Percentiles rank a stretch among this genome's conserved stretches.
Conservation (phyloP, 2,797 vertebrate genomes). For the Chiroxiphia lanceolata region DNA sequence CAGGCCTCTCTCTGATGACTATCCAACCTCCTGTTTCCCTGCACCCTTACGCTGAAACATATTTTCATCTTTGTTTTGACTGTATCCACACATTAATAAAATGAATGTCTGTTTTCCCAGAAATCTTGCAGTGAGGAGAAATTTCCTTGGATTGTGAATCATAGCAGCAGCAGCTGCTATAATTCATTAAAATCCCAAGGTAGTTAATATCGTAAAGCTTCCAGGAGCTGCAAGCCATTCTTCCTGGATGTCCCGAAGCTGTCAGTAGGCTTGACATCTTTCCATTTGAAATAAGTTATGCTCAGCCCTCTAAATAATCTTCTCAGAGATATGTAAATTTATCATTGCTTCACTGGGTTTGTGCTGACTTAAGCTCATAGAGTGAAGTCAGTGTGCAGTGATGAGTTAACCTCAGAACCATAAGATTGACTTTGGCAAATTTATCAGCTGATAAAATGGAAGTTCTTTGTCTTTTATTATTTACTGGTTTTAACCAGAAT, state of each 20-base stretch:
- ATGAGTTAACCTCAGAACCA: background rate
- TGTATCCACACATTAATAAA: slow-evolving; percentile 29
- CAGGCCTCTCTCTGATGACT: slow-evolving; percentile 9
- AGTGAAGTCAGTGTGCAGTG: background rate
- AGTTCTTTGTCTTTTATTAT: background rate
- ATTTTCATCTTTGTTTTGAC: slow-evolving; percentile 44
- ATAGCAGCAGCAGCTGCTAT: slow-evolving; percentile 23
- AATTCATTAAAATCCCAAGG: slow-evolving; percentile 35
- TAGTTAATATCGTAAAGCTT: slow-evolving; percentile 26
- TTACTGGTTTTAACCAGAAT: background rate
- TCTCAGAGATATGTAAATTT: background rate
- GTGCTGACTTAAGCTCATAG: background rate
- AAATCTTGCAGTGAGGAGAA: slow-evolving; percentile 2
- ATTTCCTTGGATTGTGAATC: slow-evolving; percentile 11
- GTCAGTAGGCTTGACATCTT: background rate
- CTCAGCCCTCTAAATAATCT: background rate
- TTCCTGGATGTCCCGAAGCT: background rate
- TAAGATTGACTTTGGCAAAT: background rate
- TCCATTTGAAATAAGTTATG: background rate
- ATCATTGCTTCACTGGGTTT: background rate
- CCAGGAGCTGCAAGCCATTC: slow-evolving; percentile 5
- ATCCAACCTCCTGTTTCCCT: background rate
- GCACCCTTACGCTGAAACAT: background rate
- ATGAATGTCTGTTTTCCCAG: slow-evolving; percentile 32
- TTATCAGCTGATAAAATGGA: background rate